Evolutionary conservation across 2,797 vertebrate genomes (phyloP).

Genomic region (Stomatorhinus walkeri): DNA sequence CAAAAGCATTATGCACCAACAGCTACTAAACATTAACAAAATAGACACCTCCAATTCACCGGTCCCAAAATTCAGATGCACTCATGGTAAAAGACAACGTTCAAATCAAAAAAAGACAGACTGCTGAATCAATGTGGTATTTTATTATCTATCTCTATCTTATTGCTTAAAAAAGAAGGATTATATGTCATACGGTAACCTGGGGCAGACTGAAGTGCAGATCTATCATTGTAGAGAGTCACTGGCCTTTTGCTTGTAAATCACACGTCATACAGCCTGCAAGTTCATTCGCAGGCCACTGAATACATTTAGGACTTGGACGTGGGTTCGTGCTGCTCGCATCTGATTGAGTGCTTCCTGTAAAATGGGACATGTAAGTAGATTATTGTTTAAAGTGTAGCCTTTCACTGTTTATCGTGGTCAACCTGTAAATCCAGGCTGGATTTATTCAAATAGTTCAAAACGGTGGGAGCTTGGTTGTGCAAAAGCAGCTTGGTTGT

Average conservation of each 20-base stretch:
- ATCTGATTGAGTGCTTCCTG: slow-evolving; percentile 61
- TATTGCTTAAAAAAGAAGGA: slow-evolving; percentile 73
- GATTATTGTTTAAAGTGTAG: slow-evolving; percentile 58
- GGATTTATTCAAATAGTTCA: slow-evolving; percentile 24
- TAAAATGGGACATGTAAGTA: slow-evolving; percentile 54
- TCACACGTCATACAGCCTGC: slow-evolving; percentile 68
- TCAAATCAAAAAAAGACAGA: slow-evolving; percentile 24
- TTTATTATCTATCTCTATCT: slow-evolving; percentile 74
- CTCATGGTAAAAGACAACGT: neutral
- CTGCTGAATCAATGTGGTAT: slow-evolving; percentile 64
- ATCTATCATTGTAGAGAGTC: slow-evolving; percentile 68
- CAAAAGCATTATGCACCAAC: neutral
- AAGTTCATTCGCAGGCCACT: slow-evolving; percentile 72
- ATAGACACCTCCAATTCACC: neutral
- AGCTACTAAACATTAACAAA: neutral
- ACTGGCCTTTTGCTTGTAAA: slow-evolving; percentile 69
- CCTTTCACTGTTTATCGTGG: slow-evolving; percentile 55
- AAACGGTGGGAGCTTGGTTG: neutral
- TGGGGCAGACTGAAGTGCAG: slow-evolving; percentile 55
- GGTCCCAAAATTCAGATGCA: neutral
- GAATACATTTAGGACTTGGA: slow-evolving; percentile 65
- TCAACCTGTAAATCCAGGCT: slow-evolving; percentile 42
- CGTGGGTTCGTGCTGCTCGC: slow-evolving; percentile 54
- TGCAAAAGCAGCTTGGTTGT: neutral
- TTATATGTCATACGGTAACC: slow-evolving; percentile 67